Percentiles rank a stretch among this genome's conserved stretches.
These are phyloP conservation scores for Cancer borealis DNA, from an alignment of 2,888 invertebrate genomes.

Conservation along the genomic window DNA sequence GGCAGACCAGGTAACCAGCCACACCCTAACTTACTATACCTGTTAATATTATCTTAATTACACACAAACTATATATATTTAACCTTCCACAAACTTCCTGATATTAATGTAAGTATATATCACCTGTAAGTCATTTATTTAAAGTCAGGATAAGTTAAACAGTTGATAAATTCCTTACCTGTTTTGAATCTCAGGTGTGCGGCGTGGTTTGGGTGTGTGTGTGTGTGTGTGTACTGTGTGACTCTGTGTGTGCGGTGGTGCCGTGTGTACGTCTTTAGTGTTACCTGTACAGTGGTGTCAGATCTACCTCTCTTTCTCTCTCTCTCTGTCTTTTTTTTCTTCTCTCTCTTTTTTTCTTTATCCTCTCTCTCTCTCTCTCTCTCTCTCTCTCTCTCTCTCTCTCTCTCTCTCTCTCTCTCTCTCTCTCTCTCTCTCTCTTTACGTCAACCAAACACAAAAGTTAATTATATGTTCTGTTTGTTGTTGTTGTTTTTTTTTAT, in stretches of 20 bases:
- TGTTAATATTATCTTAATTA: no score
- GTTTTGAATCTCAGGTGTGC: conserved; percentile 40
- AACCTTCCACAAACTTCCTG: no score
- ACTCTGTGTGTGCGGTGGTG: background rate
- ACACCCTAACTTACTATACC: background rate
- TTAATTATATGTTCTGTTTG: no score
- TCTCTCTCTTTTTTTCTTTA: no score
- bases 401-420: no score
- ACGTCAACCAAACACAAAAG: no score
- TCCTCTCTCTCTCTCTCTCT: no score
- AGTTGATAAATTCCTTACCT: background rate
- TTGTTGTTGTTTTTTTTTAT: no score
- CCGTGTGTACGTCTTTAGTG: background rate
- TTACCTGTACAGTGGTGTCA: background rate
- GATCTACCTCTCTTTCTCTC: background rate
- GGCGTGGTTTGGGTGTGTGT: background rate
- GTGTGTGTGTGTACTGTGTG: background rate
- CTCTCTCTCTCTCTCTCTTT: no score
- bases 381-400: no score
- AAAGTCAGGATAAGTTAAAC: background rate
- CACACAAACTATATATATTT: no score
- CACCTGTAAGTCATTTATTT: background rate
- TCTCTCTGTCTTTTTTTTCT: background rate
- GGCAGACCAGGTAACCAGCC: background rate
- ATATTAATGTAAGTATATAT: no score